Conservation (phyloP, 2,113 vertebrate genomes). For the Azemiops feae region DNA sequence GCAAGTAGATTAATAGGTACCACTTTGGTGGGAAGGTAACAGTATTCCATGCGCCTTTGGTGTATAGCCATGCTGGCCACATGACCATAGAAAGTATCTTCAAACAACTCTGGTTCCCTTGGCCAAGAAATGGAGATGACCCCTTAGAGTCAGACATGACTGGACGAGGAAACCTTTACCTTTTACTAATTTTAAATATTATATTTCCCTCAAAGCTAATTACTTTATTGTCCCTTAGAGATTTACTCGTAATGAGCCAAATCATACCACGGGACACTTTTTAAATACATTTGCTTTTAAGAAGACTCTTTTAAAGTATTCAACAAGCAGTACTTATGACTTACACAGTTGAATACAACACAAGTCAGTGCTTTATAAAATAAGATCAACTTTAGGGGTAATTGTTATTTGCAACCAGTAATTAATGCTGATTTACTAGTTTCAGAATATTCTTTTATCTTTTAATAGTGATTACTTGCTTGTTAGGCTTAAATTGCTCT, state of each 20-base stretch:
- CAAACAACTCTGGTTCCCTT: too few species aligned
- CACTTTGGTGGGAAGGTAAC: not conserved
- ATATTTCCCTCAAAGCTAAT: conserved; percentile 54
- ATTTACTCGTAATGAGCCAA: conserved; percentile 66
- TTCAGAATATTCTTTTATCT: not conserved
- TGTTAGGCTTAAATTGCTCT: not conserved
- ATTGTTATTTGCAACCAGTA: conserved; percentile 52
- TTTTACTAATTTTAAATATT: not conserved
- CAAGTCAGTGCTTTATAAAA: conserved; percentile 37
- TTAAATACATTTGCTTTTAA: conserved; percentile 62
- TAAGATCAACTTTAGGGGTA: conserved; percentile 53
- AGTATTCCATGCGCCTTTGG: not conserved
- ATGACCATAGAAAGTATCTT: not conserved
- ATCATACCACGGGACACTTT: conserved; percentile 50
- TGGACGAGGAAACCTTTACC: not conserved
- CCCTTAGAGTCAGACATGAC: not conserved
- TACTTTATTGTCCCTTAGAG: conserved; percentile 60
- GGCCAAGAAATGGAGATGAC: not conserved
- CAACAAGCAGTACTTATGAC: conserved; percentile 61
- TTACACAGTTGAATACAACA: conserved; percentile 61
- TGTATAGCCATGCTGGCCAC: not conserved
- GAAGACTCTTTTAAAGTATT: conserved; percentile 61
- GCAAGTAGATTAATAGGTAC: not conserved
- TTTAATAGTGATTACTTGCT: not conserved
- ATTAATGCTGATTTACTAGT: conserved; percentile 32